Base-by-base conservation (phyloP, 1,140 invertebrate species). In the Drosophila sproati region DNA sequence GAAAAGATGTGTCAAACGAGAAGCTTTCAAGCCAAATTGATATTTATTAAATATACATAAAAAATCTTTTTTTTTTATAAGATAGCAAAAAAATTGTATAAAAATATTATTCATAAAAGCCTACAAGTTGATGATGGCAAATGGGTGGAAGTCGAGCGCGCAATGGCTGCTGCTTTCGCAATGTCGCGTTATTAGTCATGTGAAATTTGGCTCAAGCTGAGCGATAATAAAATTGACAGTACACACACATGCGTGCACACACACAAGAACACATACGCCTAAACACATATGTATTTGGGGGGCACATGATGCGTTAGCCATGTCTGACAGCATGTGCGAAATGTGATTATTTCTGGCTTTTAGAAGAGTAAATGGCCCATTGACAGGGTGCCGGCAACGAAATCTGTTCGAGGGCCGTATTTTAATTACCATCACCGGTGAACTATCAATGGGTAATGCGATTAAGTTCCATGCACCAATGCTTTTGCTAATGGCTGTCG, bases 371-470 rank as follows among this genome's bases (percentile, higher is more conserved):
- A 66, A 68, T 60, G 54, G 60, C 28, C 7, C 37, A 62, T 56
- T 51, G 56, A 28, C 45, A 62, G 45, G 20, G 28, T 5, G 55
- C 34, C n/a, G 45, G n/a, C 52, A 39, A 54, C 54, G 39, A 12
- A 41, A 54, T 8, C 31, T 12, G 29, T 47, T 55, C 64, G 47
- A 60, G 69, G 35, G 48, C 37, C 47, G 51, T 50, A 88, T 78
- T 83, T 88, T 82, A 87, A 87, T 87, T 82, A 80, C 59, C 50
- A 54, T 29, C 39, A 59, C 73, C 54, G 77, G 41, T 66, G 39
- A 89, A 87, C 83, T 88, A 88, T 88, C 70, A 80, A 73, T 79
- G 73, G 69, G 60, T 88, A 89, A 89, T 89, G 85, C 77, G 83
- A 83, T 88, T 88, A 88, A 41, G 50, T 43, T 63, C 57, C 57